These are phyloP conservation scores for Nibea albiflora DNA, from an alignment of 2,113 vertebrate genomes.

Conservation along the genomic window DNA sequence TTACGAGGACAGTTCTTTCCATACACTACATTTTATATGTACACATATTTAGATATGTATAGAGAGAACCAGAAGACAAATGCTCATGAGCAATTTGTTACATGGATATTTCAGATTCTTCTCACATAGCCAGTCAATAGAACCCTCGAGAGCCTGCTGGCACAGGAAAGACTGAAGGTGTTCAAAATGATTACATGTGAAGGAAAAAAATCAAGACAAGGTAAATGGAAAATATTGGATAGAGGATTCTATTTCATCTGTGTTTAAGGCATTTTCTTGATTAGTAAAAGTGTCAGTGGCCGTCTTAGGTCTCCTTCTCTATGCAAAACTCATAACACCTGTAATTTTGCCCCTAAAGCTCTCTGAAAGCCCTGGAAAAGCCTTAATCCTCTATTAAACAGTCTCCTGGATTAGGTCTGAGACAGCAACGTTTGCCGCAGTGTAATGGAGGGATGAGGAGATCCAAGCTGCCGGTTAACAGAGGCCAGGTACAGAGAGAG, in stretches of 20 bases:
- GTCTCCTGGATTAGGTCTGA: constrained; percentile 9
- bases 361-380: not conserved
- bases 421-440: constrained; percentile 1
- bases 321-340: not conserved
- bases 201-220: not conserved
- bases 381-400: constrained; percentile 8
- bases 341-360: not conserved
- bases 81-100: no score
- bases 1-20: not conserved
- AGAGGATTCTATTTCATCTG: not conserved
- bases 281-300: not conserved
- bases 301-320: not conserved
- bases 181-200: not conserved
- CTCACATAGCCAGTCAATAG: not conserved
- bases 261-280: not conserved
- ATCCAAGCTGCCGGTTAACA: constrained; percentile 21
- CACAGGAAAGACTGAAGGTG: not conserved
- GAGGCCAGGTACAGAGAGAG: constrained; percentile 53
- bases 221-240: not conserved
- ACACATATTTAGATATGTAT: not conserved
- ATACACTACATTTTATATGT: not conserved
- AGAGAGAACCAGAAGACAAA: not conserved
- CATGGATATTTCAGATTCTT: not conserved
- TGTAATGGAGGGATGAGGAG: constrained; percentile 9
- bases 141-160: not conserved